Percentiles rank a stretch among this genome's conserved stretches.
These are phyloP conservation scores for Sclerodermus sp. DNA, from an alignment of 2,888 invertebrate genomes.

Conservation along the genomic window DNA sequence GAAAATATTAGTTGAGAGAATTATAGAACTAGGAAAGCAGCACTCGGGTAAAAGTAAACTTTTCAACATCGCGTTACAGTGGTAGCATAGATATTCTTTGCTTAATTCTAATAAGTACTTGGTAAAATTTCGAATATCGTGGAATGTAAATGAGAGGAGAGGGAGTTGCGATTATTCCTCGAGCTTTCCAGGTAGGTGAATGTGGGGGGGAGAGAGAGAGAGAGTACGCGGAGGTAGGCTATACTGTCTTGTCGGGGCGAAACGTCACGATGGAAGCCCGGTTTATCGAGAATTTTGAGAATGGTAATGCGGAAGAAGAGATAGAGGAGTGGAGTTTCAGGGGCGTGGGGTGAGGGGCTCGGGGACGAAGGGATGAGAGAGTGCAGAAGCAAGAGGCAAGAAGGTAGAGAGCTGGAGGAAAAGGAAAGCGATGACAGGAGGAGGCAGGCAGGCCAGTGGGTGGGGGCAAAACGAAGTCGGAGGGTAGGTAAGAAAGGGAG, in stretches of 20 bases:
- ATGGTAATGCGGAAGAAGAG: conserved; percentile 33
- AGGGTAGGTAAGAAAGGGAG: conserved; percentile 37
- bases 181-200: not conserved
- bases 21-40: no score
- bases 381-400: not conserved
- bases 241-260: conserved; percentile 8
- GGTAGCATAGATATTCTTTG: no score
- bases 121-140: not conserved
- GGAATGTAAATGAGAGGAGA: not conserved
- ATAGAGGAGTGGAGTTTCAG: conserved; percentile 6
- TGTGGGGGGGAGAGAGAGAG: no score
- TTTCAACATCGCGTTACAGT: no score
- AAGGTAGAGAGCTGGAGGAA: not conserved
- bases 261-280: conserved; percentile 27
- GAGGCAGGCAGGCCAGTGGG: conserved; percentile 24
- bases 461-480: no score
- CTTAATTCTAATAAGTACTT: no score
- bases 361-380: not conserved
- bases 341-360: not conserved
- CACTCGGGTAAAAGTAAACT: no score
- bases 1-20: no score
- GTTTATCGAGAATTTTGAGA: conserved; percentile 45
- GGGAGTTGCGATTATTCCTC: not conserved
- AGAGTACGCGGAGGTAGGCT: conserved; percentile 1
- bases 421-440: conserved; percentile 1